phyloP scores from a whole-genome alignment of 2,797 vertebrate species.

The Margarornis squamiger region DNA sequence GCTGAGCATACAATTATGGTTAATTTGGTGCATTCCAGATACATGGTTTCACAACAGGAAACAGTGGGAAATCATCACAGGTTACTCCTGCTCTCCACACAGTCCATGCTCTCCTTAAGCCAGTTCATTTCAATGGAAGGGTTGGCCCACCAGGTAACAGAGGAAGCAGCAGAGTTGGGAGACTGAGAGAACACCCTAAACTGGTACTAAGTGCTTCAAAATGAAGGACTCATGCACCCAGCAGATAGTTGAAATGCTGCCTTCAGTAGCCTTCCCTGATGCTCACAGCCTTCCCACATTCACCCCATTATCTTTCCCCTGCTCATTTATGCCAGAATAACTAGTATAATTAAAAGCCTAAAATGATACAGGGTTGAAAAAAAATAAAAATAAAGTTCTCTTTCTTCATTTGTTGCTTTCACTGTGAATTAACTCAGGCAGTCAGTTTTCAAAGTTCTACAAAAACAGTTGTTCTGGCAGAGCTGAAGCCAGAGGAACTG shows the following conservation, averaged over 20 bases:
- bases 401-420: not conserved
- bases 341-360: not conserved
- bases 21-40: not conserved
- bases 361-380: not conserved
- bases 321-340: not conserved
- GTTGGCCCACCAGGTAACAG: accelerated
- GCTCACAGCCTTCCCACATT: not conserved
- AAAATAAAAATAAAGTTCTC: not conserved
- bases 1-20: not conserved
- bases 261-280: not conserved
- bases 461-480: not conserved
- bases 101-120: not conserved
- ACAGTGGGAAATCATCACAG: not conserved
- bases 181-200: not conserved
- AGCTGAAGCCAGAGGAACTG: not conserved
- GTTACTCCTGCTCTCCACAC: not conserved
- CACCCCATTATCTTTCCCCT: not conserved
- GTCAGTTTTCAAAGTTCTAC: not conserved
- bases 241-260: not conserved
- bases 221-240: not conserved
- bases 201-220: not conserved
- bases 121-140: not conserved
- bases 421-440: not conserved
- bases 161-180: not conserved
- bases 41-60: not conserved